phyloP scores from a whole-genome alignment of 2,888 invertebrate species.

The Drosophila gaucha region DNA sequence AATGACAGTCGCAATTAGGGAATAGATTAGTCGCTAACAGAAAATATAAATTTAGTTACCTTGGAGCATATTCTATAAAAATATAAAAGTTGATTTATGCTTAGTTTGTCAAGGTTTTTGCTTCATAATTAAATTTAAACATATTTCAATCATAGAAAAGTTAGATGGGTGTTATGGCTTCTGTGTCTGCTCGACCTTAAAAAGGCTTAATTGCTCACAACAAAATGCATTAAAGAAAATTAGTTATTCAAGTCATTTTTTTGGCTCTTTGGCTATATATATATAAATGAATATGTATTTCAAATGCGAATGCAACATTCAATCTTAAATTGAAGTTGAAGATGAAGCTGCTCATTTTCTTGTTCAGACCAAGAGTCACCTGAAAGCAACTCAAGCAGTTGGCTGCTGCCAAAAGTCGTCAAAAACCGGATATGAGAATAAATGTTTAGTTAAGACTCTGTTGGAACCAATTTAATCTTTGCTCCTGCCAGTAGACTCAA shows the following conservation, averaged over 20 bases:
- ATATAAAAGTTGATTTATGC: neutral
- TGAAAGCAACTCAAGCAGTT: slow-evolving; percentile 19
- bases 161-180: too few species aligned
- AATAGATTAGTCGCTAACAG: neutral
- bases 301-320: slow-evolving; percentile 21
- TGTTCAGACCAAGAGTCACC: slow-evolving; percentile 9
- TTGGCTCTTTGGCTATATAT: slow-evolving; percentile 4
- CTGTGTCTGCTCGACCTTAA: neutral
- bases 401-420: slow-evolving; percentile 24
- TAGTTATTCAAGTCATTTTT: slow-evolving; percentile 14
- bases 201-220: slow-evolving; percentile 16
- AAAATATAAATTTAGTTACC: neutral
- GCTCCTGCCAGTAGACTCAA: slow-evolving; percentile 1
- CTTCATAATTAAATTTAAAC: neutral
- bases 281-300: neutral
- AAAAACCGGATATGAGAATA: slow-evolving; percentile 46
- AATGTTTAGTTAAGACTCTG: slow-evolving; percentile 25
- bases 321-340: slow-evolving; percentile 25
- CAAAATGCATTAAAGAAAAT: neutral
- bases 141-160: neutral
- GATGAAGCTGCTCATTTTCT: slow-evolving; percentile 4
- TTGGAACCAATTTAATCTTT: slow-evolving; percentile 36
- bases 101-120: neutral
- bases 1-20: slow-evolving; percentile 1
- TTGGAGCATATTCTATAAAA: neutral